Conservation (phyloP, 1,140 invertebrate genomes). For the Gonioctena quinquepunctata region DNA sequence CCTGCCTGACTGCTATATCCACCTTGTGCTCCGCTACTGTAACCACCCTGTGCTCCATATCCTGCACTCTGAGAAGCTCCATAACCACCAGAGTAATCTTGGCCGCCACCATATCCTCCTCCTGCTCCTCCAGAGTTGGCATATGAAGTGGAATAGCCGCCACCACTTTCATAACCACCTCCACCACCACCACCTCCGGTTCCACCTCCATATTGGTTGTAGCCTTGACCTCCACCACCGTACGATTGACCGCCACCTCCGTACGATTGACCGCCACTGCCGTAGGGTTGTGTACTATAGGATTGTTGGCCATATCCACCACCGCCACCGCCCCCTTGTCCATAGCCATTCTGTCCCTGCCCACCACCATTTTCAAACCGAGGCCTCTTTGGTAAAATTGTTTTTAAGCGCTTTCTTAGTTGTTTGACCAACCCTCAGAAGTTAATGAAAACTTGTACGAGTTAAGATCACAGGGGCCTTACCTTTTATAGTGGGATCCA, state of each 20-base stretch:
- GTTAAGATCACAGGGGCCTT: too few species aligned
- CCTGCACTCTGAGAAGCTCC: conserved; percentile 26
- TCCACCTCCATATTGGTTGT: conserved; percentile 23
- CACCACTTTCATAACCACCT: conserved; percentile 12
- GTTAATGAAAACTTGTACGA: too few species aligned
- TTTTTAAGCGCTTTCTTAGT: too few species aligned
- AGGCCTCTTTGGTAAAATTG: conserved; percentile 37
- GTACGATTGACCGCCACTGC: conserved; percentile 16
- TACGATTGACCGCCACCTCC: conserved; percentile 20
- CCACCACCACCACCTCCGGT: neutral
- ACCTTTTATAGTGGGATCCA: too few species aligned
- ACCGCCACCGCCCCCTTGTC: conserved; percentile 21
- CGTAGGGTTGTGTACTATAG: neutral
- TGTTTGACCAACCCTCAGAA: too few species aligned
- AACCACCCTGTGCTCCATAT: conserved; percentile 17
- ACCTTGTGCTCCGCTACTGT: neutral
- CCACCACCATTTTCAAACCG: conserved; percentile 34
- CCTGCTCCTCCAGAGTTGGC: neutral
- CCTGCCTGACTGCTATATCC: neutral
- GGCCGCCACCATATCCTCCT: conserved; percentile 6
- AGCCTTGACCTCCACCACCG: conserved; percentile 15
- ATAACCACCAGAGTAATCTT: conserved; percentile 23
- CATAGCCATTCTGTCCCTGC: conserved; percentile 33
- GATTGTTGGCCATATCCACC: conserved; percentile 17
- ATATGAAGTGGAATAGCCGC: conserved; percentile 14